Evolutionary conservation across 2,113 vertebrate genomes (phyloP), one percentile per base, ranked within the genome.

Genomic region (Petrocephalus microphthalmus): DNA sequence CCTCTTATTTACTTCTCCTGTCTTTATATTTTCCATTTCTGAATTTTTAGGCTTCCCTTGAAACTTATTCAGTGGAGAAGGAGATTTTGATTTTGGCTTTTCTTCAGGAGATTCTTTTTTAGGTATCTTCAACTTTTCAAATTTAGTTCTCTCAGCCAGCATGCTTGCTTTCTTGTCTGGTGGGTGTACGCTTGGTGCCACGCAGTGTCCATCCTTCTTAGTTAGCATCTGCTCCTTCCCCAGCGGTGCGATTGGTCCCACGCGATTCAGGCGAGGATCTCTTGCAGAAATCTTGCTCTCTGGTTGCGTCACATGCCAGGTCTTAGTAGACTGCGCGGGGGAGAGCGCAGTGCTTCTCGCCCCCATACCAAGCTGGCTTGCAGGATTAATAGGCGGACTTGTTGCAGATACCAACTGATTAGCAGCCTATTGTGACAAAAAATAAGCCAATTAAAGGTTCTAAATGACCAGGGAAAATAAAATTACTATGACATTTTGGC

Each of bases 251-350:
- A 91, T 94, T 8, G 91, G 94, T 89, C 90, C 90, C 88, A 88
- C 54, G 85, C 98, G 96, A 91, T 98, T 98, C 89, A 99, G 95
- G 42, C 98, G 97, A 49, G 98, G 98, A 93, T 99, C 98, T 91
- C 98, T 95, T 64, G 95, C 97, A 33, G 96, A 91, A 10, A 93
- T 90, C 92, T 98, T 98, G 17, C 95, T 29, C 56, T 99, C 97
- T 33, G 96, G 92, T 90, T 95, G 95, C 25, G 96, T 95, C 83
- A 96, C 93, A 33, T 95, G 92, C 92, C 96, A 95, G 64, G 95
- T 95, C 89, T 97, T 97, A 85, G 97, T 95, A 7, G 93, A 88
- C 60, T 93, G 94, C 84, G 93, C 90, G 8, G 96, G 89, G 88
- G 93, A 83, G 0, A 95, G 91, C 84, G 95, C 96, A 74, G 89